Evolutionary conservation across 2,797 vertebrate species (phyloP), one percentile per base, ranked within the genome.

Genomic region (Phyllotis vaccarum): DNA sequence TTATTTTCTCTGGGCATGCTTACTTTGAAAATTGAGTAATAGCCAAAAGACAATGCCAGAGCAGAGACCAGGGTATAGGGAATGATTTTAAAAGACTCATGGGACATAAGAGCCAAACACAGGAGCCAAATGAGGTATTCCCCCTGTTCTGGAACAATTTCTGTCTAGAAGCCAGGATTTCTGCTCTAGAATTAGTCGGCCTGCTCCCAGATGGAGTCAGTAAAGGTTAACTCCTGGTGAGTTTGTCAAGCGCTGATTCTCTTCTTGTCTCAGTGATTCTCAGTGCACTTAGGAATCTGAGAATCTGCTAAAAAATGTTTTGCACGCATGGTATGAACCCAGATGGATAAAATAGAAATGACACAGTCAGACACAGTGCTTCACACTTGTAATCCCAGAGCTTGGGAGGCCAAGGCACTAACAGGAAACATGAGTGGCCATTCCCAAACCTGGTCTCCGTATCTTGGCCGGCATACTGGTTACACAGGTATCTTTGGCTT

Each of bases 151-250:
- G 54, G 31, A 12, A 34, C 43, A 49, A 31, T 68, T 93, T 87
- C 81, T 56, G 14, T 52, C 62, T 64, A 70, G 46, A 29, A 70
- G 70, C 60, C 54, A 85, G 74, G 58, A 70, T 72, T 91, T 93
- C 76, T 94, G 16, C 79, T 89, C 85, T 95, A 85, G 52, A 80
- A 88, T 79, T 92, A 92, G 76, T 64, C 92, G 4, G 0, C 37
- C 58, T 90, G 52, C 66, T 96, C 66, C 86, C 21, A 76, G 91
- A 85, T 83, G 72, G 75, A 92, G 60, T 80, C 6, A 31, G n/a
- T 70, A 40, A 93, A 27, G 31, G 31, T 31, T 70, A 81, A 87
- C 86, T 86, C 80, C 24, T 17, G 78, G 78, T 37, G 56, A 89
- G 75, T 75, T n/a, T 64, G 72, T 86, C 79, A 58, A 34, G 80